These are phyloP conservation scores for Ligdia adustata DNA, from an alignment of 2,888 invertebrate species.

Conservation along the genomic window DNA sequence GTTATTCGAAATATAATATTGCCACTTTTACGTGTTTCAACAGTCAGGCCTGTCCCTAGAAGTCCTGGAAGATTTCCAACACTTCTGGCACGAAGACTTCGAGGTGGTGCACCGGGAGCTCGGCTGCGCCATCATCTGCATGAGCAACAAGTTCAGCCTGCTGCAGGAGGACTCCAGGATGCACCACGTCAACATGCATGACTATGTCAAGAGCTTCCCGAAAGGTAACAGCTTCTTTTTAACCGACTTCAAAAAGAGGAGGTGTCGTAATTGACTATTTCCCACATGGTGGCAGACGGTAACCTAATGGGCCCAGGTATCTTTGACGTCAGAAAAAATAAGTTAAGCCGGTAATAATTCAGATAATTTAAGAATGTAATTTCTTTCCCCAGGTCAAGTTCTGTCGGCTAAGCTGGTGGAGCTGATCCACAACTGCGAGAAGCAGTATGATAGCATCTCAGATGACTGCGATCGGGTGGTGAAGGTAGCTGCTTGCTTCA, in stretches of 20 bases:
- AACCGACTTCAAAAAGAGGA: neutral
- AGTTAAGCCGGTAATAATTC: too few relatives aligned
- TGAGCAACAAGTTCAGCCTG: conserved; percentile 75
- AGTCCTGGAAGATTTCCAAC: conserved; percentile 70
- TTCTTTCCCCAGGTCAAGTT: conserved; percentile 54
- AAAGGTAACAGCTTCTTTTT: conserved; percentile 54
- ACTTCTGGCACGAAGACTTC: conserved; percentile 77
- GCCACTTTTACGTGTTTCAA: neutral
- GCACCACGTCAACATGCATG: conserved; percentile 75
- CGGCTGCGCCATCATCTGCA: conserved; percentile 78
- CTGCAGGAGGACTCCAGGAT: conserved; percentile 71
- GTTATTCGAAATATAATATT: too few relatives aligned
- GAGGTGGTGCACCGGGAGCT: conserved; percentile 76
- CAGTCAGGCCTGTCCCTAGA: conserved; percentile 71
- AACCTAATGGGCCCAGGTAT: too few relatives aligned
- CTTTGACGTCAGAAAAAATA: too few relatives aligned
- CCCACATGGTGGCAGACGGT: too few relatives aligned
- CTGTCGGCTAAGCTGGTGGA: conserved; percentile 66
- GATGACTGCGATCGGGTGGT: conserved; percentile 73
- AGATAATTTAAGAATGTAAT: too few relatives aligned
- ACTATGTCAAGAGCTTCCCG: conserved; percentile 71
- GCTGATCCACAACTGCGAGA: conserved; percentile 74
- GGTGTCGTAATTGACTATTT: neutral
- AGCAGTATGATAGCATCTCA: conserved; percentile 57
- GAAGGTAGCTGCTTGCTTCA: conserved; percentile 75